phyloP scores from a whole-genome alignment of 2,888 invertebrate species.

The Drosophila kokeensis region DNA sequence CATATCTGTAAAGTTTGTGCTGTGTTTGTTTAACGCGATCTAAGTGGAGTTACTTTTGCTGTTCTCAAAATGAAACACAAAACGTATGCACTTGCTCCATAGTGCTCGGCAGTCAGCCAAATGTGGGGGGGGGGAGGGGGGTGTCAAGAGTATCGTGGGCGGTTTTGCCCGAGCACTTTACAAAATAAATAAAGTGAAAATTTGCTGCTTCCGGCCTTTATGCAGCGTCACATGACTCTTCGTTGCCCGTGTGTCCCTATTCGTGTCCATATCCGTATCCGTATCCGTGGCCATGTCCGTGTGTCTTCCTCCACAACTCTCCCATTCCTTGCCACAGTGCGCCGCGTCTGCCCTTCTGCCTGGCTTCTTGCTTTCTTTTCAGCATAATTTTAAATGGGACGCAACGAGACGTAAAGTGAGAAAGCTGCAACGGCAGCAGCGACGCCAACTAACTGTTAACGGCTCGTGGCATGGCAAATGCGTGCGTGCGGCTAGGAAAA shows the following conservation, averaged over 20 bases:
- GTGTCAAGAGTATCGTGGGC: slow-evolving; percentile 20
- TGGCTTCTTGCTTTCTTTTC: slow-evolving; percentile 44
- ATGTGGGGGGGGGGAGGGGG: neutral
- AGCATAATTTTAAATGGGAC: slow-evolving; percentile 80
- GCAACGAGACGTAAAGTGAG: slow-evolving; percentile 80
- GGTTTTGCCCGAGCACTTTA: slow-evolving; percentile 67
- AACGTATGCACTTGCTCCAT: slow-evolving; percentile 5
- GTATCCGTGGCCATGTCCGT: slow-evolving; percentile 72
- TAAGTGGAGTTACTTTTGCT: neutral
- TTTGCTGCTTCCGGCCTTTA: slow-evolving; percentile 78
- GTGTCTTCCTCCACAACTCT: slow-evolving; percentile 23
- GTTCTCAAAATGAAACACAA: neutral
- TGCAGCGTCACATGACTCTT: slow-evolving; percentile 48
- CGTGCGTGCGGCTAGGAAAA: slow-evolving; percentile 57
- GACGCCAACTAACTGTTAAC: slow-evolving; percentile 76
- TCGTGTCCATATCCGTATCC: slow-evolving; percentile 67
- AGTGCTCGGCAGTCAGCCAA: slow-evolving; percentile 19
- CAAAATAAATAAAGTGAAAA: slow-evolving; percentile 80
- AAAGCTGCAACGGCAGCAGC: slow-evolving; percentile 59
- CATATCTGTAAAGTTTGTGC: neutral
- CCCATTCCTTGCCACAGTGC: neutral
- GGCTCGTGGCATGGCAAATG: slow-evolving; percentile 63
- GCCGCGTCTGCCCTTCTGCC: neutral
- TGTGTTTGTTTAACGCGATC: neutral
- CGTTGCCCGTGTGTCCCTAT: slow-evolving; percentile 42